Evolutionary conservation across 1,140 invertebrate genomes (phyloP).

Genomic region (Tribolium madens): DNA sequence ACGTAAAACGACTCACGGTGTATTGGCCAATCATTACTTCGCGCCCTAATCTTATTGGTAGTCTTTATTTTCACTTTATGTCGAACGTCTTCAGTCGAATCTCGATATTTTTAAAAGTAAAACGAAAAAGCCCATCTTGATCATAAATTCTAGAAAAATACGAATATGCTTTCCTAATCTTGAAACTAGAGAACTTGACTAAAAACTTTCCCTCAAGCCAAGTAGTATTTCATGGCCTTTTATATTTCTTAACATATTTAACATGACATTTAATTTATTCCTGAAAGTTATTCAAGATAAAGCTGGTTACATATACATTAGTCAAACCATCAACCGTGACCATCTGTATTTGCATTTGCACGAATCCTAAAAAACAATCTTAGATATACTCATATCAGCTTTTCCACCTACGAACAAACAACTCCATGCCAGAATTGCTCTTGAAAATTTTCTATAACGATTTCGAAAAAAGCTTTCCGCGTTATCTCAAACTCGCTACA

Average conservation of each 20-base stretch:
- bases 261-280: background rate
- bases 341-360: background rate
- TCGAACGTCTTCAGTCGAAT: conserved; percentile 12
- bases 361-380: background rate
- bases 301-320: background rate
- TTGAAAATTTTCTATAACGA: background rate
- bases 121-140: conserved; percentile 22
- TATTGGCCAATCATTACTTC: conserved; percentile 20
- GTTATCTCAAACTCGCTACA: background rate
- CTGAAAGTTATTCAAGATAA: background rate
- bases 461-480: background rate
- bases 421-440: background rate
- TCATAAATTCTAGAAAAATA: conserved; percentile 16
- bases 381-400: background rate
- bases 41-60: conserved; percentile 29
- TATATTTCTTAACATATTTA: background rate
- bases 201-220: background rate
- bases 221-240: background rate
- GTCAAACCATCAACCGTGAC: background rate
- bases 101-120: conserved; percentile 14
- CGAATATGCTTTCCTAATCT: background rate
- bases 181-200: background rate
- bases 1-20: background rate
- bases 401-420: background rate
- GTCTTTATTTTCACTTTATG: conserved; percentile 31